Evolutionary conservation across 2,113 vertebrate genomes (phyloP), one percentile per base, ranked within the genome.

Genomic region (Alouatta palliata): DNA sequence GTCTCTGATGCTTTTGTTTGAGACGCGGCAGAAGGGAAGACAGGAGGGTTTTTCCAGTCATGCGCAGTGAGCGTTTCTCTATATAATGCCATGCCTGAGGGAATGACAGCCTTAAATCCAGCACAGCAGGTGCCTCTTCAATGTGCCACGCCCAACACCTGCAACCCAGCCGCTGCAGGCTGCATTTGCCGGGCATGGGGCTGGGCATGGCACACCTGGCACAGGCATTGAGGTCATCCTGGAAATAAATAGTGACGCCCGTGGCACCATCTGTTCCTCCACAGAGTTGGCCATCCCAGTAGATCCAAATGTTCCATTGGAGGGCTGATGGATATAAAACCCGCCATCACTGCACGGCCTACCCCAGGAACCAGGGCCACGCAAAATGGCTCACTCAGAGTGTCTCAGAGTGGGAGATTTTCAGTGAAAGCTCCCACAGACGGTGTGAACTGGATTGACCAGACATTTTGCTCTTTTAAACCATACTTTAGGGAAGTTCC

Each of bases 301-400:
- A 70, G 81, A 71, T 77, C 91, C 95, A 93, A 84, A 25, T 80
- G 79, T 19, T 90, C 61, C 66, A n/a, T 14, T 96, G n/a, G 30
- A 88, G 80, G 47, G 96, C 92, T 47, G 77, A 88, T 66, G 16
- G 93, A 40, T 96, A 89, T 85, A 83, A 97, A 97, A 80, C 82
- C 40, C 56, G 54, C 35, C 32, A 89, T 12, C 40, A 21, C 76
- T 71, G 23, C 94, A 95, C 49, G 76, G 35, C 91, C 84, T 70
- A 3, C 56, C 30, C 4, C 76, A 14, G 91, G 32, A 86, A 58
- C 56, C 52, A 43, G 16, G 82, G 1, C 16, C 52, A 73, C 83
- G 80, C 87, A 25, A 66, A 32, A n/a, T 2, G 20, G 21, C n/a
- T 37, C n/a, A 10, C n/a, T 5, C 7, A 1, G 68, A 11, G 70